Evolutionary conservation across 2,113 vertebrate genomes (phyloP).

Genomic region (Callorhinus ursinus): DNA sequence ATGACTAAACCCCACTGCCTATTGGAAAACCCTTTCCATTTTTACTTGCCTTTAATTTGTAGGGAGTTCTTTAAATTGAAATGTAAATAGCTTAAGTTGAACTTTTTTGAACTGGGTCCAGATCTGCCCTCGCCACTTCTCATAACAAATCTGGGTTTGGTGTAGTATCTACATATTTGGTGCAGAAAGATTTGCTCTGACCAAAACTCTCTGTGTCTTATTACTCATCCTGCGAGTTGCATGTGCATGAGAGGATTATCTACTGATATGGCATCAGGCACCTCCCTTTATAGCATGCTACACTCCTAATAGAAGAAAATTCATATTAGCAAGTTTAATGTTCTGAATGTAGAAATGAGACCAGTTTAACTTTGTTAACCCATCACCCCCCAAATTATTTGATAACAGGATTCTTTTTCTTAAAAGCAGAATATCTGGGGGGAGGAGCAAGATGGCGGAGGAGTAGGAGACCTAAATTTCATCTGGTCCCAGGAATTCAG

Average conservation of each 20-base stretch:
- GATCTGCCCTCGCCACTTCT: background rate
- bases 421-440: background rate
- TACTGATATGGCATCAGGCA: background rate
- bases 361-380: background rate
- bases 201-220: background rate
- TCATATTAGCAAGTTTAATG: background rate
- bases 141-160: background rate
- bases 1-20: background rate
- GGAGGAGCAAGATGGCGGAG: too few species aligned
- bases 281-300: fast-evolving
- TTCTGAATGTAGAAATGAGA: background rate
- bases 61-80: background rate
- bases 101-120: background rate
- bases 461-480: too few species aligned
- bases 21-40: background rate
- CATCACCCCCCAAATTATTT: background rate
- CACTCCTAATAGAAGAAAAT: background rate
- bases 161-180: background rate
- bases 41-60: background rate
- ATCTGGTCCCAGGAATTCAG: too few species aligned
- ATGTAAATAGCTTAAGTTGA: background rate
- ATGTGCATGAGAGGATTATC: too few species aligned
- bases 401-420: background rate
- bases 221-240: background rate
- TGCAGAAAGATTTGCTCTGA: background rate